Evolutionary conservation across 2,113 vertebrate species (phyloP).

Genomic region (Centropus unirufus): DNA sequence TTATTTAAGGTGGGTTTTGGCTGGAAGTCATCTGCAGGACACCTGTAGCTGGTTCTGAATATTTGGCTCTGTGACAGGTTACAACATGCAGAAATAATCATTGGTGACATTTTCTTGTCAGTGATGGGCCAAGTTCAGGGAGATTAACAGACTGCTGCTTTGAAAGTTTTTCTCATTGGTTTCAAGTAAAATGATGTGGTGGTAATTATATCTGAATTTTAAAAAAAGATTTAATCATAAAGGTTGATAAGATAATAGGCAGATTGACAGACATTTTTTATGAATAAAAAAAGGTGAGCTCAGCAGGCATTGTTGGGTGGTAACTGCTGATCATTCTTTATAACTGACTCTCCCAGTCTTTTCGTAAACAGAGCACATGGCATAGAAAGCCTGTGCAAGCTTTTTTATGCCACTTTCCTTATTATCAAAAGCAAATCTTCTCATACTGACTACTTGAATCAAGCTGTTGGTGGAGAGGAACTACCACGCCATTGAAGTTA

Average conservation of each 20-base stretch:
- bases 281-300: neutral
- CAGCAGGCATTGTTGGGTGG: neutral
- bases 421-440: conserved; percentile 9
- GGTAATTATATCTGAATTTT: neutral
- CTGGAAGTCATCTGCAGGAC: neutral
- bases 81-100: neutral
- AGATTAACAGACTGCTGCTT: neutral
- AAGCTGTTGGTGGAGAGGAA: neutral
- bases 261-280: neutral
- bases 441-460: neutral
- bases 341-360: neutral
- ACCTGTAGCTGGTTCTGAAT: neutral
- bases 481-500: neutral
- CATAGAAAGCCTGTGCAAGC: neutral
- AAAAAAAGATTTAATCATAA: neutral
- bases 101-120: neutral
- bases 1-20: neutral
- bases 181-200: neutral
- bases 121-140: neutral
- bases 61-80: neutral
- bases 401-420: neutral
- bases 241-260: neutral
- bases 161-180: neutral
- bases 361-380: neutral
- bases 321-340: neutral